Evolutionary conservation across 2,797 vertebrate genomes (phyloP).

Genomic region (Aotus griseimembra): DNA sequence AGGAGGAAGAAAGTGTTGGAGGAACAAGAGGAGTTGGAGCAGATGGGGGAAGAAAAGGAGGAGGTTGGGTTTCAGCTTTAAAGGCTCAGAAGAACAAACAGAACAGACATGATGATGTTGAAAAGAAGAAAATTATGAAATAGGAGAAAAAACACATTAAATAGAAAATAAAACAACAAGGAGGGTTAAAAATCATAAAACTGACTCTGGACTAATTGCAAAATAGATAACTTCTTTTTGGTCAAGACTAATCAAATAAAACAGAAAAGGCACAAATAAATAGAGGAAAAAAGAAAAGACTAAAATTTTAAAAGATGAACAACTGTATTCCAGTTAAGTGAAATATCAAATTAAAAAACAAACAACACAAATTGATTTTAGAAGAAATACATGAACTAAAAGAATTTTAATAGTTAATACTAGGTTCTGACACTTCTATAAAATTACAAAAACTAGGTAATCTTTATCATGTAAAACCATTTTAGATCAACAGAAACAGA

Average conservation of each 20-base stretch:
- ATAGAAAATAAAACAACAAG: not conserved
- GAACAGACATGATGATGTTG: not conserved
- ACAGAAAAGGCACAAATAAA: not conserved
- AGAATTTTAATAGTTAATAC: not conserved
- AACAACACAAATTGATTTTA: not conserved
- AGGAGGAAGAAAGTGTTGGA: accelerated
- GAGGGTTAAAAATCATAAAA: not conserved
- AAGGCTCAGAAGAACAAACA: not conserved
- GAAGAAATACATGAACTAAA: not conserved
- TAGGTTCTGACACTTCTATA: not conserved
- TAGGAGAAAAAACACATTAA: not conserved
- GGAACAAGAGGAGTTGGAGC: accelerated
- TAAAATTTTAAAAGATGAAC: not conserved
- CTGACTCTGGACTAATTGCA: not conserved
- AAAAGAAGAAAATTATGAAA: not conserved
- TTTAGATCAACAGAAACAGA: not conserved
- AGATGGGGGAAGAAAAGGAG: not conserved
- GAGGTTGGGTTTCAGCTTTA: not conserved
- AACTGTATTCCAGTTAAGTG: not conserved
- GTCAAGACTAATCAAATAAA: not conserved
- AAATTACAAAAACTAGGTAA: not conserved
- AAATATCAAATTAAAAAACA: not conserved
- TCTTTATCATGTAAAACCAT: not conserved
- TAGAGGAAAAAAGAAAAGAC: not conserved
- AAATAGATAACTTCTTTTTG: not conserved